These are phyloP conservation scores for Caenorhabditis becei DNA, from an alignment of 2,888 invertebrate species.

Conservation along the genomic window DNA sequence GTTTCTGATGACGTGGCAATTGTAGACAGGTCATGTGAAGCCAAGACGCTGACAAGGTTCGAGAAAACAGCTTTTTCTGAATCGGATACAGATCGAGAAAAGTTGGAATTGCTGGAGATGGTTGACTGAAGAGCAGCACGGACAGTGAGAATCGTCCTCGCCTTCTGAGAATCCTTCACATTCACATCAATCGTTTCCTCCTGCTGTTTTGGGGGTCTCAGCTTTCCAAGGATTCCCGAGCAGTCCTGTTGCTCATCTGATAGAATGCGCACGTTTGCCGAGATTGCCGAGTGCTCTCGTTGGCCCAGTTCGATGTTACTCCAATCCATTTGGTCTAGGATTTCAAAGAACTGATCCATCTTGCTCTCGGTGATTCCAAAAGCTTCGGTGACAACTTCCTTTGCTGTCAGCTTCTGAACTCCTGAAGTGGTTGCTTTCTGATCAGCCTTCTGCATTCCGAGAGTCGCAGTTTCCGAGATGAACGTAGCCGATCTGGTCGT, in stretches of 20 bases:
- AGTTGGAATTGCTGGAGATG: constrained; percentile 33
- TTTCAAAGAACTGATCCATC: constrained; percentile 36
- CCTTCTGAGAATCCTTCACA: constrained; percentile 19
- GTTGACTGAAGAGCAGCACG: constrained; percentile 30
- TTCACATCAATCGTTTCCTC: constrained; percentile 38
- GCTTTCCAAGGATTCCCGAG: constrained; percentile 47
- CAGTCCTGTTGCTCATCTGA: constrained; percentile 20
- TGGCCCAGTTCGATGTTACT: constrained; percentile 38
- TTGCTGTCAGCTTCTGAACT: background rate
- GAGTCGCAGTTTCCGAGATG: constrained; percentile 21
- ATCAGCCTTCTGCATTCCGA: constrained; percentile 37
- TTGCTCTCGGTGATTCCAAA: constrained; percentile 16
- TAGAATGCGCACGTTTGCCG: constrained; percentile 30
- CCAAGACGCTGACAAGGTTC: constrained; percentile 41
- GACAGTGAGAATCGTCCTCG: constrained; percentile 13
- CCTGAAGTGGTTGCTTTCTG: constrained; percentile 10
- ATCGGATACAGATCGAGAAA: constrained; percentile 29
- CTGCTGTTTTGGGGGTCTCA: constrained; percentile 42
- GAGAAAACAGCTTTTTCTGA: constrained; percentile 33
- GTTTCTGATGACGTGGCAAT: constrained; percentile 33
- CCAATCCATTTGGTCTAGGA: constrained; percentile 52
- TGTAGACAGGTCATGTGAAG: constrained; percentile 35
- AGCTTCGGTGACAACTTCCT: constrained; percentile 38
- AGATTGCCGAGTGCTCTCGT: constrained; percentile 25
- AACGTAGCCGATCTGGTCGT: constrained; percentile 7